Conservation (phyloP, 2,888 invertebrate species). For the Colletes collaris region DNA sequence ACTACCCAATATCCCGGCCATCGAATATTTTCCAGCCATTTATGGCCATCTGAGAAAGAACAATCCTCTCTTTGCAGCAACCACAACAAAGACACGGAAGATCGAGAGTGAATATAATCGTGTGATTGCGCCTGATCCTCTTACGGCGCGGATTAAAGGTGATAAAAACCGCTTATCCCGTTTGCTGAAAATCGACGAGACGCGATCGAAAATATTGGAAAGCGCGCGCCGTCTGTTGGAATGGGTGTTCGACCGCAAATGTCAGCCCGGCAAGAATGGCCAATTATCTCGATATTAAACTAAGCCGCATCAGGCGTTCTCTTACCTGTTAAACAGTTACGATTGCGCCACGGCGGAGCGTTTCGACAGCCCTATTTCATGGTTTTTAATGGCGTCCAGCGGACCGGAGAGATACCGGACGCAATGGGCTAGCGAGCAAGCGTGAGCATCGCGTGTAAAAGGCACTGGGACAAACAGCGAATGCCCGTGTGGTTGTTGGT, state of each 20-base stretch:
- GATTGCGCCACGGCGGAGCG: slow-evolving; percentile 29
- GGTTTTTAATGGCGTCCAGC: slow-evolving; percentile 22
- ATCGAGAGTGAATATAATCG: too few relatives aligned
- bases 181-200: too few relatives aligned
- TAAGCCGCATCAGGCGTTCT: slow-evolving; percentile 6
- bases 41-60: too few relatives aligned
- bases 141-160: too few relatives aligned
- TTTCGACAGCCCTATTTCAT: slow-evolving; percentile 32
- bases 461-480: slow-evolving; percentile 42
- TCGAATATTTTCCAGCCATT: too few relatives aligned
- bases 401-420: slow-evolving; percentile 18
- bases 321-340: not conserved
- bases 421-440: not conserved
- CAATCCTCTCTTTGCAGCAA: too few relatives aligned
- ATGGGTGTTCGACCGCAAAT: slow-evolving; percentile 20
- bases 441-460: slow-evolving; percentile 22
- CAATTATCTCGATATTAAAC: slow-evolving; percentile 38
- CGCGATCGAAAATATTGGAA: not conserved
- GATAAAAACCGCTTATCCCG: too few relatives aligned
- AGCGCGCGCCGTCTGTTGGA: not conserved
- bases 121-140: too few relatives aligned
- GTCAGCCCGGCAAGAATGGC: slow-evolving; percentile 20
- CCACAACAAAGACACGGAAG: too few relatives aligned
- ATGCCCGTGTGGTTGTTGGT: too few relatives aligned
- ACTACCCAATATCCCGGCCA: too few relatives aligned